A percentile compares a stretch with the other conserved stretches of the same genome.
These are phyloP conservation scores for Macaria notata DNA, from an alignment of 2,888 invertebrate species.

Conservation along the genomic window DNA sequence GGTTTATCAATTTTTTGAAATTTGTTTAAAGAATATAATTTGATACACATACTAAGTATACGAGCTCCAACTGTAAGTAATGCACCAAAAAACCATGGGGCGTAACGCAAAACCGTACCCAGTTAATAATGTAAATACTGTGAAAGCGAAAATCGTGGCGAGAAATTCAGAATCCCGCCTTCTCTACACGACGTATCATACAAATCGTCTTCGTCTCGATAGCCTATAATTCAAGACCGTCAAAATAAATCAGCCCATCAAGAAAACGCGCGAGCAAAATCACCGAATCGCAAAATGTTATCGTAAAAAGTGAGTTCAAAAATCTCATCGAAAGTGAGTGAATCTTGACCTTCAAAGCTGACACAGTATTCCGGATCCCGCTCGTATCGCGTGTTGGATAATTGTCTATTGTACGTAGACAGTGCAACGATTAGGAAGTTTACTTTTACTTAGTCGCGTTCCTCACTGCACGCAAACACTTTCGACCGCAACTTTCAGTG, in stretches of 20 bases:
- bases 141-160: no score
- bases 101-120: neutral
- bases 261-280: slow-evolving; percentile 2
- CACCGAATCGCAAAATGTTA: slow-evolving; percentile 5
- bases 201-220: neutral
- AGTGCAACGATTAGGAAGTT: slow-evolving; percentile 67
- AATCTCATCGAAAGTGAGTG: slow-evolving; percentile 31
- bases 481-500: slow-evolving; percentile 65
- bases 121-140: no score
- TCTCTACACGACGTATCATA: neutral
- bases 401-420: slow-evolving; percentile 45
- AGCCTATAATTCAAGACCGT: slow-evolving; percentile 1
- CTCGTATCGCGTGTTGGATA: slow-evolving; percentile 46
- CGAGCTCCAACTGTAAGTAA: no score
- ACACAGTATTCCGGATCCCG: slow-evolving; percentile 54
- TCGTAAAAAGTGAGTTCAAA: slow-evolving; percentile 15
- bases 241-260: slow-evolving; percentile 5
- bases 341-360: slow-evolving; percentile 56
- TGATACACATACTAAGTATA: no score
- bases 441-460: slow-evolving; percentile 72
- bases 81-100: neutral
- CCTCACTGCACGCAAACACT: slow-evolving; percentile 69
- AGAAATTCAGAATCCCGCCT: no score
- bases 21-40: no score
- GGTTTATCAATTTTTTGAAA: no score